Conservation (phyloP, 1,140 invertebrate genomes). For the Dryas iulia region DNA sequence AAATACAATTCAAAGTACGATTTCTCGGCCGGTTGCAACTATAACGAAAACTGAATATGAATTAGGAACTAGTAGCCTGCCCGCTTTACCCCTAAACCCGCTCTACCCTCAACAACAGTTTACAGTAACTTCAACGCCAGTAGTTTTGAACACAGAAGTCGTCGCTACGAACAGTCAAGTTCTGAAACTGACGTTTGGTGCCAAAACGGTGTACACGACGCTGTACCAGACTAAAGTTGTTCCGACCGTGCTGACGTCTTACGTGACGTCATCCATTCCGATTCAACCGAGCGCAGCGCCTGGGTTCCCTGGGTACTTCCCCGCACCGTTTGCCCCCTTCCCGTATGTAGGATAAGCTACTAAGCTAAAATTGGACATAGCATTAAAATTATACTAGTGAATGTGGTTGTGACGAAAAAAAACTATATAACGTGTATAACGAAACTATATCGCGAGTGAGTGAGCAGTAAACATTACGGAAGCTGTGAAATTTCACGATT, state of each 20-base stretch:
- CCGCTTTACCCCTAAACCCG: slow-evolving; percentile 79
- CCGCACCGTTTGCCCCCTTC: slow-evolving; percentile 87
- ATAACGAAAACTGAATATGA: slow-evolving; percentile 89
- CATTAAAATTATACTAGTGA: slow-evolving; percentile 11
- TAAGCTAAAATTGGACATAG: slow-evolving; percentile 61
- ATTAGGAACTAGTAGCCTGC: slow-evolving; percentile 86
- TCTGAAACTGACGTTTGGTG: slow-evolving; percentile 92
- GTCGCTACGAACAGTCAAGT: slow-evolving; percentile 91
- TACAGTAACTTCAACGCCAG: slow-evolving; percentile 89
- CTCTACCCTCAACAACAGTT: slow-evolving; percentile 85
- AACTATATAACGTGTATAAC: slow-evolving; percentile 47
- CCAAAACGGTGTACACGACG: slow-evolving; percentile 93
- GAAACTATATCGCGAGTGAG: slow-evolving; percentile 57
- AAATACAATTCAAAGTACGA: slow-evolving; percentile 87
- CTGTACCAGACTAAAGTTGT: slow-evolving; percentile 91
- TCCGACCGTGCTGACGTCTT: slow-evolving; percentile 90
- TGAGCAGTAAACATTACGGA: slow-evolving; percentile 46
- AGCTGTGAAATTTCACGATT: slow-evolving; percentile 46
- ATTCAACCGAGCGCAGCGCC: slow-evolving; percentile 83
- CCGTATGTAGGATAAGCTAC: slow-evolving; percentile 86
- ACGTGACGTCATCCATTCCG: slow-evolving; percentile 88
- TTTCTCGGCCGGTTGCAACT: slow-evolving; percentile 87
- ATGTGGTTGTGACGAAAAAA: slow-evolving; percentile 20
- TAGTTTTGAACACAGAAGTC: slow-evolving; percentile 89
- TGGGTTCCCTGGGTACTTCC: slow-evolving; percentile 86